Percentiles rank a stretch among this genome's conserved stretches.
These are phyloP conservation scores for Pollachius pollachius DNA, from an alignment of 2,113 vertebrate species.

Conservation along the genomic window DNA sequence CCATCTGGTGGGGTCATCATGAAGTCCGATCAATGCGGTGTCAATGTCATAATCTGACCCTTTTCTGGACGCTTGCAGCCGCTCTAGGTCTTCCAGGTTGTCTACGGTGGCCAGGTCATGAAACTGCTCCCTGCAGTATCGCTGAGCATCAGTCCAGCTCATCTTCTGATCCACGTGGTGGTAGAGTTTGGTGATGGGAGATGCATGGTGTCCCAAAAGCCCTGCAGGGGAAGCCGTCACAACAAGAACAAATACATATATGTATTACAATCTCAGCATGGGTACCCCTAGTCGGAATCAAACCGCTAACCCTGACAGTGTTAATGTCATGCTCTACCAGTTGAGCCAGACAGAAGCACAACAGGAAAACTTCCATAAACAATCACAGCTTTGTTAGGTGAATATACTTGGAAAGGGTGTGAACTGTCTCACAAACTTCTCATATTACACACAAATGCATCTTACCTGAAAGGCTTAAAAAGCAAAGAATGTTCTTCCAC, in stretches of 20 bases:
- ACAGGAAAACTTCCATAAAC: too few species aligned
- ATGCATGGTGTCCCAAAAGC: not conserved
- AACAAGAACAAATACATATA: not conserved
- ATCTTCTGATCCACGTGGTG: not conserved
- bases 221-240: constrained; percentile 14
- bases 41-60: rapidly evolving
- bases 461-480: too few species aligned
- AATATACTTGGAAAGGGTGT: too few species aligned
- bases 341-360: too few species aligned
- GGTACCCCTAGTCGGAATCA: too few species aligned
- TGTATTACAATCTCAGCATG: too few species aligned
- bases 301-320: too few species aligned
- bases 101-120: constrained; percentile 29
- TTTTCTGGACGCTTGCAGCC: not conserved
- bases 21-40: constrained; percentile 31
- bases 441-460: too few species aligned
- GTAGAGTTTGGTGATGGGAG: not conserved
- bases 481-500: too few species aligned
- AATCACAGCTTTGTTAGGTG: too few species aligned
- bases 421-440: too few species aligned
- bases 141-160: constrained; percentile 34
- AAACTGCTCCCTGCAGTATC: constrained; percentile 29
- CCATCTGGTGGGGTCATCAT: constrained; percentile 19
- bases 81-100: not conserved
- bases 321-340: too few species aligned